Base-by-base conservation (phyloP, 1,140 invertebrate species). In the Drosophila trapezifrons region DNA sequence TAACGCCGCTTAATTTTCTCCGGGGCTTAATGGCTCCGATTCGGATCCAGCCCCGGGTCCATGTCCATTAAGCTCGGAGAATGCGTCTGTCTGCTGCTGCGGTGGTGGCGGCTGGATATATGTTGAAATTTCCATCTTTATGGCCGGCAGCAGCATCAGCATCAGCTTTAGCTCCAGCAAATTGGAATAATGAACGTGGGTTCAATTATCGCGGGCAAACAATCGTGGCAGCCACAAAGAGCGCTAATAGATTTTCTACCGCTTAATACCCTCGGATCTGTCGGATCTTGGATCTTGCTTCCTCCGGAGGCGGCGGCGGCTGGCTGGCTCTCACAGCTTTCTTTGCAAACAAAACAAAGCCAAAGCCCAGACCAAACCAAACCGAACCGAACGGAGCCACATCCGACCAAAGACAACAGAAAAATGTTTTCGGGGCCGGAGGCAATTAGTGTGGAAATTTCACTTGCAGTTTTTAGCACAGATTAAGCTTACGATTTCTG, bases 231-330 rank as follows among this genome's bases (percentile, higher is more conserved):
- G 69, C 51, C 58, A 45, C 66, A 63, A 80, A 86, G 82, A 80
- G 83, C 74, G 77, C 84, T 89, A 89, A 89, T 89, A 89, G 84
- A 89, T 89, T 89, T 89, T 84, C 80, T 89, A 89, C 77, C n/a
- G 47, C 55, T 49, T 54, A 37, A 54, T 54, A 54, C 51, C 9
- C 49, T 52, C 18, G 8, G 18, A 52, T 52, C 49, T 35, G 4
- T 54, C 32, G 32, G 51, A 54, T 52, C 49, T 52, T 52, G 49
- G 29, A 52, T 10, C 32, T 54, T 43, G 78, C 72, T 76, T 78
- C 65, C 71, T 64, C 83, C 60, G 75, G 62, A 76, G 62, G 59
- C 56, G 63, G 51, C 49, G 62, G 55, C 46, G 69, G 49, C 51
- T 22, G 51, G 32, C 12, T 13, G 32, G 45, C 54, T 78, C 52